Evolutionary conservation across 2,113 vertebrate genomes (phyloP).

Genomic region (Myocastor coypus): DNA sequence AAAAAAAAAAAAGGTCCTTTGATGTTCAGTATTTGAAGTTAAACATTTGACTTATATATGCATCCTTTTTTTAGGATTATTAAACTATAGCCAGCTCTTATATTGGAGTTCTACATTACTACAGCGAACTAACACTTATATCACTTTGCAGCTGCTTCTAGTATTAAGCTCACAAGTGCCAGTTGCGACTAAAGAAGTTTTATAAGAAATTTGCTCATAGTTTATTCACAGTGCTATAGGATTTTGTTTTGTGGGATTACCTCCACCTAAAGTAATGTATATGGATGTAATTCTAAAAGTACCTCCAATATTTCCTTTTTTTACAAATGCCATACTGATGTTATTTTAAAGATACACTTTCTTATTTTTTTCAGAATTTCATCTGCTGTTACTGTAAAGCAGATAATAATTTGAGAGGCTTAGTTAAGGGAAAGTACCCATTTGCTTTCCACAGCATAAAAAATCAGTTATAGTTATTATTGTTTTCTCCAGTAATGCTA

Average conservation of each 20-base stretch:
- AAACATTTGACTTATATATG: slow-evolving; percentile 70
- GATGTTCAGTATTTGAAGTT: slow-evolving; percentile 75
- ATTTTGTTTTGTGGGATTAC: background rate
- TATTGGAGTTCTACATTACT: background rate
- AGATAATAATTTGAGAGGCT: background rate
- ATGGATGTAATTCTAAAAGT: background rate
- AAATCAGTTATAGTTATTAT: background rate
- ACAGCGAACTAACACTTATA: slow-evolving; percentile 24
- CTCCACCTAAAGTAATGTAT: slow-evolving; percentile 6
- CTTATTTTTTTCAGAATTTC: slow-evolving; percentile 11
- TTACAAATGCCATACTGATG: background rate
- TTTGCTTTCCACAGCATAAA: background rate
- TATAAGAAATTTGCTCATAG: background rate
- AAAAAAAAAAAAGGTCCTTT: slow-evolving; percentile 56
- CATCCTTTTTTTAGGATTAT: slow-evolving; percentile 59
- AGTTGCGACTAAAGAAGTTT: slow-evolving; percentile 32
- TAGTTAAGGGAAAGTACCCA: background rate
- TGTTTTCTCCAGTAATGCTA: slow-evolving; percentile 36
- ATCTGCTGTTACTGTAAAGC: background rate
- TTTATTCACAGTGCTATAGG: background rate
- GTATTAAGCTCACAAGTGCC: slow-evolving; percentile 38
- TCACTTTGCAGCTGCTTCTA: slow-evolving; percentile 38
- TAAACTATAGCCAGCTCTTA: slow-evolving; percentile 61
- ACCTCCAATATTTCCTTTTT: background rate
- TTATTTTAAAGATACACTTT: background rate